Percentiles rank a stretch among this genome's conserved stretches.
Conservation (phyloP, 2,113 vertebrate species). For the Acanthisitta chloris region DNA sequence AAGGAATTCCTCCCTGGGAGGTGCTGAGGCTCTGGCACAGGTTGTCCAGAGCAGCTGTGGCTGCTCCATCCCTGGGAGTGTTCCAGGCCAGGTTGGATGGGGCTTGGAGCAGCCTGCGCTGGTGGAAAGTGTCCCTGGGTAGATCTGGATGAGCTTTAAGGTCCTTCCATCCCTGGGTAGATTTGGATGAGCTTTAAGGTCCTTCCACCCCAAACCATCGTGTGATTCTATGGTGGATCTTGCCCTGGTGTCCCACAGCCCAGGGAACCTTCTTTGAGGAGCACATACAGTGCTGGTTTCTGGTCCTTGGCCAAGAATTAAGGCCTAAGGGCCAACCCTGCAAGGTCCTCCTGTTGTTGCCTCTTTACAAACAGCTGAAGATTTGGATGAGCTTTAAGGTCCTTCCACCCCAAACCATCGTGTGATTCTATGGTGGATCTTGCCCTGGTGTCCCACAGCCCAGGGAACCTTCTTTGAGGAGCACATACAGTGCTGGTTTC, state of each 20-base stretch:
- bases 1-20: background rate
- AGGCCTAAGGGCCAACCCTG: no score
- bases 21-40: background rate
- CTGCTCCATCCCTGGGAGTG: background rate
- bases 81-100: accelerated
- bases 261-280: background rate
- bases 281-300: background rate
- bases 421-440: no score
- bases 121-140: background rate
- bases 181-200: background rate
- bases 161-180: background rate
- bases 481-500: background rate
- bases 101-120: background rate
- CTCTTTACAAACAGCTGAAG: no score
- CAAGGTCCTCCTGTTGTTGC: no score
- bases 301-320: background rate
- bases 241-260: background rate
- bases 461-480: background rate
- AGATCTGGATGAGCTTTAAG: background rate
- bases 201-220: background rate
- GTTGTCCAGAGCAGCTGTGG: background rate
- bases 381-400: background rate
- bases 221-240: no score
- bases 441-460: background rate
- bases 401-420: background rate